phyloP scores from a whole-genome alignment of 2,113 vertebrate species.

The Hemicordylus capensis region DNA sequence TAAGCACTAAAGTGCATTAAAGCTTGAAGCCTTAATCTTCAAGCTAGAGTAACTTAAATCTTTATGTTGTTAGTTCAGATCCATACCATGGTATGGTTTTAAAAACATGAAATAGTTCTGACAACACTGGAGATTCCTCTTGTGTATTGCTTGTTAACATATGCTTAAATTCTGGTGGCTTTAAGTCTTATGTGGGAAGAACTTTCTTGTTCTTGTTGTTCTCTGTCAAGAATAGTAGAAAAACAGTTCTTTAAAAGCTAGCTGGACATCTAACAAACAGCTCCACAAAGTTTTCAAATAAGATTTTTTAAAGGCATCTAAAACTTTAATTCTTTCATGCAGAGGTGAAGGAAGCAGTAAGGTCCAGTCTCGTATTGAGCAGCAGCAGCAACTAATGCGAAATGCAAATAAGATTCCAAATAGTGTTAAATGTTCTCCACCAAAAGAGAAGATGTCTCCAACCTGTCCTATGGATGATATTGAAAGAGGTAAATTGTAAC shows the following conservation, averaged over 20 bases:
- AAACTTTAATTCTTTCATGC: constrained; percentile 33
- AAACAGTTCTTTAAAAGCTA: not conserved
- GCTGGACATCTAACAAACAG: constrained; percentile 24
- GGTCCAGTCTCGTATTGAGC: constrained; percentile 86
- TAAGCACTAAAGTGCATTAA: too few relatives aligned
- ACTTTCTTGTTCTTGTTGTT: not conserved
- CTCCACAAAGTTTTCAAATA: not conserved
- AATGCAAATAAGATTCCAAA: constrained; percentile 76
- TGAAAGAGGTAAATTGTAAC: constrained; percentile 85
- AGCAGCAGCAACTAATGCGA: constrained; percentile 78
- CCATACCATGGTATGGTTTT: too few relatives aligned
- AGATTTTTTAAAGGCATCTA: constrained; percentile 7
- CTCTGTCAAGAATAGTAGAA: not conserved
- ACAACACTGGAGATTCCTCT: too few relatives aligned
- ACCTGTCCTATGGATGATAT: constrained; percentile 94
- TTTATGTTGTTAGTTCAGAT: too few relatives aligned
- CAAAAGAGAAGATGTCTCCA: constrained; percentile 86
- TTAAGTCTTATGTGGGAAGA: not conserved
- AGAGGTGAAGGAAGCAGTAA: constrained; percentile 97
- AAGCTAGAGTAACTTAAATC: too few relatives aligned
- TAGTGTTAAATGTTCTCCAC: constrained; percentile 79
- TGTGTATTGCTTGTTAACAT: too few relatives aligned
- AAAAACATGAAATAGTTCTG: too few relatives aligned
- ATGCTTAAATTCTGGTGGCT: too few relatives aligned
- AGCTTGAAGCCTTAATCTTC: too few relatives aligned